Evolutionary conservation across 2,797 vertebrate species (phyloP), one percentile per base, ranked within the genome.

Genomic region (Liasis olivaceus): DNA sequence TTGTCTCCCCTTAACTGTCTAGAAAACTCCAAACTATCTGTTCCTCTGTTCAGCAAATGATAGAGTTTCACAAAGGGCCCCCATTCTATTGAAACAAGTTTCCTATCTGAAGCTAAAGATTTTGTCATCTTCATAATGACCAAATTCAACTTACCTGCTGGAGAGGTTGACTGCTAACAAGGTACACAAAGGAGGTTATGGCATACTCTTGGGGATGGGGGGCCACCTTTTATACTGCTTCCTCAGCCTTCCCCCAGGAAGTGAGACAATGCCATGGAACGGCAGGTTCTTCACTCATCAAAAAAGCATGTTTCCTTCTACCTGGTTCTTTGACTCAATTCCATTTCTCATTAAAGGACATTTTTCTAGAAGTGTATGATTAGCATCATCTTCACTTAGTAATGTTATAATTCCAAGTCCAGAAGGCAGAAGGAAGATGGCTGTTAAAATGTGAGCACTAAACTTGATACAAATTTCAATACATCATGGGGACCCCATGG

Each of bases 81-180:
- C 17, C 9, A 58, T 56, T 31, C 28, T 56, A 47, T 58, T 85
- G 26, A 22, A 85, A 11, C 17, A n/a, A 20, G 20, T 22, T 58
- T 17, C 51, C 36, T 56, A 72, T 72, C 64, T 14, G 51, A 85
- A 47, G 24, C 26, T 17, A 7, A 56, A 56, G 26, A 15, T 69
- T 31, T 88, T 6, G 15, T 60, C 47, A 28, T 54, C 14, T 54
- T 63, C 2, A 9, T 9, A 8, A 51, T 36, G 47, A 85, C 8
- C n/a, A 59, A 90, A 86, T 12, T 4, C 62, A 51, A 72, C 81
- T 92, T 87, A 92, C 92, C 88, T 88, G 59, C 31, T 77, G 4
- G 7, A 58, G 58, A 54, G 13, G 51, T 13, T 56, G 31, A 9
- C 24, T 69, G 87, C 59, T 24, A 28, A 26, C 42, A 31, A 17